Conservation (phyloP, 2,888 invertebrate species). For the Limnephilus rhombicus region DNA sequence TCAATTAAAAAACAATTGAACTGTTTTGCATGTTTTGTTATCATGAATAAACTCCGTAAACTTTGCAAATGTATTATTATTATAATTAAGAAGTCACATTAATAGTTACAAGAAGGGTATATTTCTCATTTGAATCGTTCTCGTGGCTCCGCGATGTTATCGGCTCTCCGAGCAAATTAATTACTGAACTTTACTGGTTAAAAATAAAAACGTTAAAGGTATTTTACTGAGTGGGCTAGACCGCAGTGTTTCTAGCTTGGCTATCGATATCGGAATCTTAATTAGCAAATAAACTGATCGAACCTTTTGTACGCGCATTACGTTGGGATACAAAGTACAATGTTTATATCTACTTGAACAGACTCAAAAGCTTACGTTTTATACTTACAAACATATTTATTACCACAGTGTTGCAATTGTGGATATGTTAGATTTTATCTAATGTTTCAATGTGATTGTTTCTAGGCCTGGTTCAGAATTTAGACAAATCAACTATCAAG, state of each 20-base stretch:
- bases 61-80: neutral
- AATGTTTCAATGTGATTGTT: neutral
- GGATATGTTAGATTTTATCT: neutral
- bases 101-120: neutral
- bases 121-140: conserved; percentile 12
- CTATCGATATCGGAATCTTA: conserved; percentile 9
- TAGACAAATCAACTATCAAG: too few species aligned
- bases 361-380: neutral
- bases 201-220: conserved; percentile 7
- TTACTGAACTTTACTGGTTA: conserved; percentile 11
- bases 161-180: conserved; percentile 24
- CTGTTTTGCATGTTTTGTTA: neutral
- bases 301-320: neutral
- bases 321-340: neutral
- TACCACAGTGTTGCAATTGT: neutral
- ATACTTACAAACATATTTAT: neutral
- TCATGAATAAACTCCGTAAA: neutral
- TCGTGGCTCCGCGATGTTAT: conserved; percentile 18
- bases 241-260: neutral
- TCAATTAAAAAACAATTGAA: too few species aligned
- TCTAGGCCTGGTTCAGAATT: too few species aligned
- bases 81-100: neutral
- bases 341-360: neutral
- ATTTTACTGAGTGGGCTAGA: conserved; percentile 2
- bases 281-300: conserved; percentile 9